Conservation (phyloP, 2,797 vertebrate species). For the Stomatorhinus walkeri region DNA sequence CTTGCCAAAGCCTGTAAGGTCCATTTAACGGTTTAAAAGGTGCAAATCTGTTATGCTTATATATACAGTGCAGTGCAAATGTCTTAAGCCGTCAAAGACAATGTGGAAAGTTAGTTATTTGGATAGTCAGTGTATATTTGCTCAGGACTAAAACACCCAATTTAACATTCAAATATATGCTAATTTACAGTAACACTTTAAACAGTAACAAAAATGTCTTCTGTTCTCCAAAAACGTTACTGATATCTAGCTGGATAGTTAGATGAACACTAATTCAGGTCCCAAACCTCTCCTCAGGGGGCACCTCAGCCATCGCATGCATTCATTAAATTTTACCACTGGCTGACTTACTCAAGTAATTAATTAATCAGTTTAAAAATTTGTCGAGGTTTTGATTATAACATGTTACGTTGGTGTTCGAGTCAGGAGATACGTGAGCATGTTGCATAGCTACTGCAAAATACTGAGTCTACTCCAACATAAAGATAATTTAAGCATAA, state of each 20-base stretch:
- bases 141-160: neutral
- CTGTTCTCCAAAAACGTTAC: neutral
- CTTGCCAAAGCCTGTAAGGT: conserved; percentile 25
- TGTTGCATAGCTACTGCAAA: neutral
- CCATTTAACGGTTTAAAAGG: conserved; percentile 9
- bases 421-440: neutral
- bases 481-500: no score
- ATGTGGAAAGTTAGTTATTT: neutral
- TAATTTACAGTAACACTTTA: neutral
- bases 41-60: neutral
- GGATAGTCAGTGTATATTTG: neutral
- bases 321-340: neutral
- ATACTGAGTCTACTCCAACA: no score
- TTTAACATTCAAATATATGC: neutral
- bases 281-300: neutral
- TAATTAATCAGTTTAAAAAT: neutral
- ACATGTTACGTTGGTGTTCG: neutral
- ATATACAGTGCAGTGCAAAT: neutral
- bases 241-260: neutral
- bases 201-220: neutral
- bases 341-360: neutral
- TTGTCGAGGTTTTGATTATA: neutral
- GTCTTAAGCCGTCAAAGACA: neutral
- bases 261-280: neutral
- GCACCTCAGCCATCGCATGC: neutral